A percentile compares a stretch with the other conserved stretches of the same genome.
Evolutionary conservation across 2,888 invertebrate genomes (phyloP).

Genomic region (Acrobasis repandana): DNA sequence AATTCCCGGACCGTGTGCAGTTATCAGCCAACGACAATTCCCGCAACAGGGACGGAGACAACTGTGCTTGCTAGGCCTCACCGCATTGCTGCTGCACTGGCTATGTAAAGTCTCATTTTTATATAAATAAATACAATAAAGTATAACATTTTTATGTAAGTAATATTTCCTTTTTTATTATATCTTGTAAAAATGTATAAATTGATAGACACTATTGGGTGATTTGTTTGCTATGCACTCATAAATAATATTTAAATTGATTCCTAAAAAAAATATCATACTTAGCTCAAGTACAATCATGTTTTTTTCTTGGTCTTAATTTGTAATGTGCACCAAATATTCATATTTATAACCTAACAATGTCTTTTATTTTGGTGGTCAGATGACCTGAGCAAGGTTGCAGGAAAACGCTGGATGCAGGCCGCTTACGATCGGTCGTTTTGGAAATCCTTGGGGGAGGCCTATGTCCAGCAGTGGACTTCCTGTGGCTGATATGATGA

Average conservation of each 20-base stretch:
- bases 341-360: not conserved
- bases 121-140: slow-evolving; percentile 66
- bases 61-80: slow-evolving; percentile 87
- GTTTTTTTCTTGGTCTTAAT: slow-evolving; percentile 1
- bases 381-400: no score
- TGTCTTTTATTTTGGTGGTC: no score
- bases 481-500: no score
- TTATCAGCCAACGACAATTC: slow-evolving; percentile 89
- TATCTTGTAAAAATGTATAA: slow-evolving; percentile 59
- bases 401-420: no score
- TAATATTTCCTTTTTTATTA: slow-evolving; percentile 66
- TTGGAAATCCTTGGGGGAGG: no score
- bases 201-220: slow-evolving; percentile 55
- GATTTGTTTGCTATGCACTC: slow-evolving; percentile 56
- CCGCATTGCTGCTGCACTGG: slow-evolving; percentile 49
- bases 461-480: no score
- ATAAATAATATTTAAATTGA: slow-evolving; percentile 22
- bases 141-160: slow-evolving; percentile 70
- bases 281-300: slow-evolving; percentile 12
- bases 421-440: no score
- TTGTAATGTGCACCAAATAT: not conserved
- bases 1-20: slow-evolving; percentile 98
- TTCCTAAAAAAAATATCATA: not conserved
- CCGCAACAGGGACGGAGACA: slow-evolving; percentile 88
- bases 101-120: slow-evolving; percentile 64